A percentile compares a stretch with the other conserved stretches of the same genome.
Evolutionary conservation across 2,797 vertebrate species (phyloP).

Genomic region (Trachurus trachurus): DNA sequence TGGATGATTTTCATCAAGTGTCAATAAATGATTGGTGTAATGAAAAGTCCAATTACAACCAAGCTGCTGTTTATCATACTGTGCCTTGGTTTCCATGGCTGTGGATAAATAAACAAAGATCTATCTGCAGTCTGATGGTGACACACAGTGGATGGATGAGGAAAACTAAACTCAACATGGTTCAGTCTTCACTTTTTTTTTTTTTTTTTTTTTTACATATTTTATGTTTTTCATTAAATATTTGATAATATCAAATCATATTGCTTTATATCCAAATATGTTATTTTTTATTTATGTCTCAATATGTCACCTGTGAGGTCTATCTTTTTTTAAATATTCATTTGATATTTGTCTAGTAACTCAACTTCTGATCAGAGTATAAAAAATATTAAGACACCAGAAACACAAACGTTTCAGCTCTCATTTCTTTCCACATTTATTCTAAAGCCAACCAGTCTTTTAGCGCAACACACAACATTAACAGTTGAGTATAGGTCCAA

Average conservation of each 20-base stretch:
- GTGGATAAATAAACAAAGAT: background rate
- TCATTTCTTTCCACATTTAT: slow-evolving; percentile 15
- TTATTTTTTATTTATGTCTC: no score
- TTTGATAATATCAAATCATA: background rate
- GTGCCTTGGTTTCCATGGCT: background rate
- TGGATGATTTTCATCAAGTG: background rate
- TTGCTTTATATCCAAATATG: background rate
- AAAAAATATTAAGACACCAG: background rate
- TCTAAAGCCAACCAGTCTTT: slow-evolving; percentile 12
- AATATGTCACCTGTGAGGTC: background rate
- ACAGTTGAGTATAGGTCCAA: slow-evolving; percentile 1
- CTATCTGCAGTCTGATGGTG: background rate
- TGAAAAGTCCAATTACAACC: background rate
- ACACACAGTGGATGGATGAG: slow-evolving; percentile 6
- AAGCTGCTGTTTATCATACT: background rate
- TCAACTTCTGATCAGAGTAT: background rate
- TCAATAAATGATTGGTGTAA: background rate
- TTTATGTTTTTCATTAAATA: background rate
- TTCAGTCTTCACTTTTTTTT: background rate
- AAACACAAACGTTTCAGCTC: background rate
- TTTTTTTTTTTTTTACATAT: background rate
- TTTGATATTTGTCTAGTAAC: background rate
- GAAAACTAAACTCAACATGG: background rate
- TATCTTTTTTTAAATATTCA: background rate
- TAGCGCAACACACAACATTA: slow-evolving; percentile 1